Evolutionary conservation across 2,113 vertebrate genomes (phyloP), one percentile per base, ranked within the genome.

Genomic region (Odontophorus gujanensis): DNA sequence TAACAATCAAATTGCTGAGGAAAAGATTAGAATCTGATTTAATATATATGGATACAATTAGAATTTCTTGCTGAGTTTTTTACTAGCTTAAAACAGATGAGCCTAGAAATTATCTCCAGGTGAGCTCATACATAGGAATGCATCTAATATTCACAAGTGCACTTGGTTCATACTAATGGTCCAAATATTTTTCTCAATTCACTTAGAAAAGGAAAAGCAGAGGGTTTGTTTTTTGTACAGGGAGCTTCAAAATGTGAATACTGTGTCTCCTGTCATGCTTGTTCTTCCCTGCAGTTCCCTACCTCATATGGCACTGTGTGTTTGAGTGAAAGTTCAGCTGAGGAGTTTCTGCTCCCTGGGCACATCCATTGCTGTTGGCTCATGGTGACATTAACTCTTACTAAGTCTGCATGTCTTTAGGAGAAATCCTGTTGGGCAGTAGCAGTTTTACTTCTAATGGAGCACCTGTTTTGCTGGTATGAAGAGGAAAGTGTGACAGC

Each of bases 1-100:
- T 92, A 87, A 94, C 90, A 87, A 62, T 93, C 73, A 92, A 79
- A 92, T 62, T 88, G 62, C 87, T 94, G 78, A 74, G 69, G 89
- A 75, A 82, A 85, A 92, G 78, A 79, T 79, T 89, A 48, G 74
- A 79, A 69, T 81, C 80, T 88, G 85, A 11, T 85, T 81, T 84
- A 72, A 68, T 58, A 61, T 65, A 20, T 42, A 36, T 32, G 53
- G 50, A 43, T 25, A 38, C 72, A 72, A 81, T 42, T 65, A 30
- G 61, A 65, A 68, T 76, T 73, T 72, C 14, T 68, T 71, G 61
- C 42, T 4, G 11, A 0, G 0, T 6, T 42, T 91, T 88, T 94
- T 81, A 21, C 24, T 38, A 16, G 21, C 20, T 95, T 81, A 57
- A 20, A 68, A 42, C 14, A 61, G 68, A 62, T 81, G 71, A 96